Evolutionary conservation across 1,140 invertebrate species (phyloP), one percentile per base, ranked within the genome.

Genomic region (Cryptotermes secundus): DNA sequence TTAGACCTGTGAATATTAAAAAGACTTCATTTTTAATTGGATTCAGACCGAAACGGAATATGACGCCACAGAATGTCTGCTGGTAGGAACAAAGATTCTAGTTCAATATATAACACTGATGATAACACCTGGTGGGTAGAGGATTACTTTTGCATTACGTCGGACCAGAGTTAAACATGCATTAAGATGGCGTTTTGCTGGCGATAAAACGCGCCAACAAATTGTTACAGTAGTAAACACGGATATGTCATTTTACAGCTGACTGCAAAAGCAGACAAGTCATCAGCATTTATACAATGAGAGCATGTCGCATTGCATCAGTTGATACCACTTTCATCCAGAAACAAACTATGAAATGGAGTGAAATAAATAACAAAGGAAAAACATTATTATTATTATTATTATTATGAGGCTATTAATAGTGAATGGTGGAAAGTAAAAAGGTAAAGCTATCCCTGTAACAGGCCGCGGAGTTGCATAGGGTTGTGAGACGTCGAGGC

Each of bases 121-220:
- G 31, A 72, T 72, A 14, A 26, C 6, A 14, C 1, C 59, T 72
- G 59, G 31, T n/a, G 59, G 59, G 59, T 31, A 26, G 14, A 9
- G 59, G 31, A 72, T 72, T n/a, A 72, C n/a, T 72, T 72, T n/a
- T 72, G 59, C 59, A 72, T 72, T 72, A 72, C 59, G 59, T 72
- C 59, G 31, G 26, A 31, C 14, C 59, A 72, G 59, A 72, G 26
- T n/a, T 72, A 72, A 72, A 72, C n/a, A 72, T 0, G 59, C 59
- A 31, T 6, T 72, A 72, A 72, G 59, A 72, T 72, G 59, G n/a
- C 26, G 59, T 72, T n/a, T 72, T 72, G 59, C 31, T 72, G 26
- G 26, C n/a, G 59, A 72, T 72, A 72, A 72, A 31, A 72, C 59
- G 26, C 31, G 59, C n/a, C 31, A 26, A 72, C n/a, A 72, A 72